These are phyloP conservation scores for Xiphorhynchus erythropygius DNA, from an alignment of 2,797 vertebrate species.

Conservation along the genomic window DNA sequence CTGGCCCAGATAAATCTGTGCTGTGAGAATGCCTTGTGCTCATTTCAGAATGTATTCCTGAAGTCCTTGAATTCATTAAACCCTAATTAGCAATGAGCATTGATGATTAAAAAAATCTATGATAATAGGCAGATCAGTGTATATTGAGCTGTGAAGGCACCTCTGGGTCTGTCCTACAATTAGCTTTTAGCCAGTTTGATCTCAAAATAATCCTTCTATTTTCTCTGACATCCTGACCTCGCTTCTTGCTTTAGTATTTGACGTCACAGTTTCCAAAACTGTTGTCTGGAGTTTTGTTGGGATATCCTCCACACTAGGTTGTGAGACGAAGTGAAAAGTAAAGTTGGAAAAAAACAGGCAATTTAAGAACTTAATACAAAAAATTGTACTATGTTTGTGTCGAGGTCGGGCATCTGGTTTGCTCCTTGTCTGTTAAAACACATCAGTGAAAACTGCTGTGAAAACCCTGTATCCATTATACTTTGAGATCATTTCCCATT, in stretches of 20 bases:
- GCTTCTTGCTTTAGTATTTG: slow-evolving; percentile 25
- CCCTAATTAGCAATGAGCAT: slow-evolving; percentile 65
- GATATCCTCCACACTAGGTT: background rate
- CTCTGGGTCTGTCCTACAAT: slow-evolving; percentile 56
- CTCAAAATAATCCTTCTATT: slow-evolving; percentile 65
- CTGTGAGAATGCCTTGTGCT: slow-evolving; percentile 54
- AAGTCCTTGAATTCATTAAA: slow-evolving; percentile 75
- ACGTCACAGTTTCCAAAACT: background rate
- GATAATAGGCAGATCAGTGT: slow-evolving; percentile 43
- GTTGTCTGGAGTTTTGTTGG: background rate
- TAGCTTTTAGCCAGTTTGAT: slow-evolving; percentile 58
- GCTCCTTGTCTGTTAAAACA: background rate
- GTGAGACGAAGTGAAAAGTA: background rate
- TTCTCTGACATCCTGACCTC: slow-evolving; percentile 39
- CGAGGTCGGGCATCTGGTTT: background rate
- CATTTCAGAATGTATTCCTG: slow-evolving; percentile 67
- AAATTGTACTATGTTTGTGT: background rate
- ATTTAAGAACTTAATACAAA: background rate
- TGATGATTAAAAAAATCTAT: slow-evolving; percentile 57
- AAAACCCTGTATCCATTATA: background rate
- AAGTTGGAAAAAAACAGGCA: background rate
- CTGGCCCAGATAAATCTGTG: slow-evolving; percentile 70
- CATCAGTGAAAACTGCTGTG: background rate
- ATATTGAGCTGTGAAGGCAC: slow-evolving; percentile 38
- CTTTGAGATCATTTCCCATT: background rate